phyloP scores from a whole-genome alignment of 2,888 invertebrate species.

The Stramonita haemastoma region DNA sequence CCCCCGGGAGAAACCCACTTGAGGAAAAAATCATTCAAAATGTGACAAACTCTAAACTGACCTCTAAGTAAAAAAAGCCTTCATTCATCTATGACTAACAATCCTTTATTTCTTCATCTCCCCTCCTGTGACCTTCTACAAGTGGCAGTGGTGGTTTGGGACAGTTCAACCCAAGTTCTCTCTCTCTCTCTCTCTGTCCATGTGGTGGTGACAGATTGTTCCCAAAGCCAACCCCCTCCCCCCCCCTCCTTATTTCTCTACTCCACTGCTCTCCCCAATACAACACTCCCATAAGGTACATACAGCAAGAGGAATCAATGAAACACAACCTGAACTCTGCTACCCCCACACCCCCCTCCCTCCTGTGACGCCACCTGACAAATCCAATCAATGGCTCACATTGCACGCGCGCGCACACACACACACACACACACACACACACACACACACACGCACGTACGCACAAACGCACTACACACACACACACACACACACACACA shows the following conservation, averaged over 20 bases:
- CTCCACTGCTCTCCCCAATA: not conserved
- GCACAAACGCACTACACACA: conserved; percentile 12
- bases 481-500: conserved; percentile 6
- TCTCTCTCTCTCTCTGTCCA: no score
- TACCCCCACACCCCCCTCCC: not conserved
- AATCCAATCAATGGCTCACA: not conserved
- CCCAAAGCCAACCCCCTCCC: not conserved
- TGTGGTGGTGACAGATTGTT: no score
- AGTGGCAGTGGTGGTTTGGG: no score
- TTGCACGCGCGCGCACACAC: not conserved
- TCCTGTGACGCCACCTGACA: not conserved
- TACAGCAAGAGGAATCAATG: not conserved
- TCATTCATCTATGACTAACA: no score
- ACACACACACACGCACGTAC: conserved; percentile 18
- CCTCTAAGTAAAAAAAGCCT: no score
- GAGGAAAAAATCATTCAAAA: no score
- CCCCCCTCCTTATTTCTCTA: not conserved
- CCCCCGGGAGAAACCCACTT: no score
- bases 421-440: conserved; percentile 2
- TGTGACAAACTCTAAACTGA: no score
- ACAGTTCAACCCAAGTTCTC: no score
- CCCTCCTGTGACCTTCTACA: no score
- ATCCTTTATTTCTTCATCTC: no score
- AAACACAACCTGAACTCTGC: not conserved
- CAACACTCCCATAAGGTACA: not conserved